A percentile compares a stretch with the other conserved stretches of the same genome.
phyloP scores from a whole-genome alignment of 1,140 invertebrate species.

The Caerostris extrusa region DNA sequence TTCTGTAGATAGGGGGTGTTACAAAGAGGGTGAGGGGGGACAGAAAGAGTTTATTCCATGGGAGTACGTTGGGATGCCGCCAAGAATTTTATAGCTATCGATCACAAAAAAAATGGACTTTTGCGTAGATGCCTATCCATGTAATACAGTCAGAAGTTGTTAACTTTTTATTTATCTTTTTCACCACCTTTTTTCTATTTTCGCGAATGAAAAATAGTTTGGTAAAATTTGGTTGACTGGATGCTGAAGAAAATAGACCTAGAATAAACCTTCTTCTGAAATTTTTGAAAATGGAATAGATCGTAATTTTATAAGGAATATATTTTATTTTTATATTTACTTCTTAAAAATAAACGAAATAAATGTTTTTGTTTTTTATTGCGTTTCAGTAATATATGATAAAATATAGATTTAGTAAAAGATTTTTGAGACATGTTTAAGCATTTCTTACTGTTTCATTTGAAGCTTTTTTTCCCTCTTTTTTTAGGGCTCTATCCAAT shows the following conservation, averaged over 20 bases:
- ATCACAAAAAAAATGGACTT: constrained; percentile 18
- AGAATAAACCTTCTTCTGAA: no score
- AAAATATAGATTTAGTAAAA: no score
- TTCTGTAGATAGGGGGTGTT: neutral
- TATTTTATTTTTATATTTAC: no score
- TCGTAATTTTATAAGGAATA: no score
- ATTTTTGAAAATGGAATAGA: no score
- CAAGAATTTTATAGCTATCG: constrained; percentile 65
- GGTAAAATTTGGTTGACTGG: neutral
- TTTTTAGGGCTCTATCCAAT: no score
- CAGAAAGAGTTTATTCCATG: neutral
- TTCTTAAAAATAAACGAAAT: no score
- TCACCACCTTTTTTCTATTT: neutral
- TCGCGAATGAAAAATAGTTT: neutral
- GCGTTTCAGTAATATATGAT: no score
- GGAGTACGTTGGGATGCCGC: constrained; percentile 38
- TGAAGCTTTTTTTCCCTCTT: no score
- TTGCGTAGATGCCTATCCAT: neutral
- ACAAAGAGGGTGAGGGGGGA: neutral
- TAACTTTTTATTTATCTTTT: neutral
- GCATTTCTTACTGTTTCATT: no score
- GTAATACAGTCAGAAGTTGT: neutral
- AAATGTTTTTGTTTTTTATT: no score
- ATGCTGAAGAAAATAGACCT: neutral
- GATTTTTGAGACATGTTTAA: no score